Evolutionary conservation across 2,888 invertebrate genomes (phyloP).

Genomic region (Aspidiotus rigidus): DNA sequence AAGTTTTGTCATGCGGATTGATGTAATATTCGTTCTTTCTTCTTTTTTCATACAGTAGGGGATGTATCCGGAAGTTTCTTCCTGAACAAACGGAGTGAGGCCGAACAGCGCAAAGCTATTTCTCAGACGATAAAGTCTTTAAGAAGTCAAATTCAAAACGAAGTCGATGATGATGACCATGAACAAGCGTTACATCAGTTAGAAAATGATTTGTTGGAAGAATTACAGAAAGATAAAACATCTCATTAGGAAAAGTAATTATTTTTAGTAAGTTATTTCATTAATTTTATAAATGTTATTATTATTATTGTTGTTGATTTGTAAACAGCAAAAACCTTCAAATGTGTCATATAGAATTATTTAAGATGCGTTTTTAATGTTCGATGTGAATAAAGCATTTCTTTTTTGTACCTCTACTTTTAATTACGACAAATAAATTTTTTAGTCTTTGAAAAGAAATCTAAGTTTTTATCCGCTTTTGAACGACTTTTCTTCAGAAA

Average conservation of each 20-base stretch:
- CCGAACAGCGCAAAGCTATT: slow-evolving; percentile 16
- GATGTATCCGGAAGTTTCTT: too few species aligned
- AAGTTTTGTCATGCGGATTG: too few species aligned
- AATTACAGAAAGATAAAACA: slow-evolving; percentile 22
- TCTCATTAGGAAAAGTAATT: slow-evolving; percentile 6
- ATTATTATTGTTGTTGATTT: too few species aligned
- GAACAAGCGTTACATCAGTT: slow-evolving; percentile 26
- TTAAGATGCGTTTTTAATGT: background rate
- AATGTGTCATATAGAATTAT: background rate
- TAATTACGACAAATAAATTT: too few species aligned
- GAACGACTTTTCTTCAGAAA: too few species aligned
- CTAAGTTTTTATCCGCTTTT: too few species aligned
- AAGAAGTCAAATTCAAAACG: slow-evolving; percentile 33
- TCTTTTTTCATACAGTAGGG: too few species aligned
- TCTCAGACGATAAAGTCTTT: slow-evolving; percentile 27
- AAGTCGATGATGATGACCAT: slow-evolving; percentile 30
- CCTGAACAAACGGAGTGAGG: slow-evolving; percentile 11
- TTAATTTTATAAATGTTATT: too few species aligned
- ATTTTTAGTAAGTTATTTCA: too few species aligned
- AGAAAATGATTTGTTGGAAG: slow-evolving; percentile 26
- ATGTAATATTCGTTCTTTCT: too few species aligned
- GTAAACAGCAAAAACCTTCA: background rate
- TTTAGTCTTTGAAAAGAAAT: too few species aligned
- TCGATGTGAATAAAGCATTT: background rate
- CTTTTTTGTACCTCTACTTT: background rate